These are phyloP conservation scores for Dryobotodes eremita DNA, from an alignment of 2,888 invertebrate species.

Conservation along the genomic window DNA sequence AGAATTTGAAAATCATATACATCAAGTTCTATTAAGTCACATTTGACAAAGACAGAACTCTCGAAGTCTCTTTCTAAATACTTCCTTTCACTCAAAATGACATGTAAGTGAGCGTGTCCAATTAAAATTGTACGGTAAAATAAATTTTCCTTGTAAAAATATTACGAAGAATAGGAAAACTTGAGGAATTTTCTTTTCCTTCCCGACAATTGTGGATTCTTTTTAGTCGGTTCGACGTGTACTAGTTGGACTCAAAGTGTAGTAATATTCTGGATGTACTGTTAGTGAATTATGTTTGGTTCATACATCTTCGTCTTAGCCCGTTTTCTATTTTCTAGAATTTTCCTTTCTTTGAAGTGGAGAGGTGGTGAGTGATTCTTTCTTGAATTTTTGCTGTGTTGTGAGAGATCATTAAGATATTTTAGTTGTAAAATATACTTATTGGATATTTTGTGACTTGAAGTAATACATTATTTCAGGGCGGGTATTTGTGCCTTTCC, in stretches of 20 bases:
- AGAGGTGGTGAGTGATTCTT: neutral
- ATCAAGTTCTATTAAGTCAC: neutral
- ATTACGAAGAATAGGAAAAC: slow-evolving; percentile 25
- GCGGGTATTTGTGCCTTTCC: neutral
- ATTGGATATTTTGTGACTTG: neutral
- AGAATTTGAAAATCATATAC: neutral
- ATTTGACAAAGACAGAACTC: slow-evolving; percentile 6
- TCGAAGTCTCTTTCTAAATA: neutral
- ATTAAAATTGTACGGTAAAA: slow-evolving; percentile 57
- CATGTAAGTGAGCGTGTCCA: slow-evolving; percentile 43
- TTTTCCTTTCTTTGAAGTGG: neutral
- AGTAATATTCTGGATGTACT: slow-evolving; percentile 37
- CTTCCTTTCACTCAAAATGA: slow-evolving; percentile 34
- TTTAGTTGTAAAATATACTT: neutral
- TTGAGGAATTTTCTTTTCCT: slow-evolving; percentile 25
- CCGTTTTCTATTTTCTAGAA: slow-evolving; percentile 12
- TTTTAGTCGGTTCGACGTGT: slow-evolving; percentile 45
- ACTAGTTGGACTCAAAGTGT: slow-evolving; percentile 31
- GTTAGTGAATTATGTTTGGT: slow-evolving; percentile 31
- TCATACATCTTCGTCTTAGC: slow-evolving; percentile 36
- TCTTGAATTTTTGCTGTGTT: neutral
- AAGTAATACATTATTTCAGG: neutral
- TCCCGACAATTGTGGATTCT: slow-evolving; percentile 29
- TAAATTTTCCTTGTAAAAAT: slow-evolving; percentile 49
- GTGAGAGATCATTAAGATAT: no score